Conservation (phyloP, 2,113 vertebrate species). For the Archocentrus centrarchus region DNA sequence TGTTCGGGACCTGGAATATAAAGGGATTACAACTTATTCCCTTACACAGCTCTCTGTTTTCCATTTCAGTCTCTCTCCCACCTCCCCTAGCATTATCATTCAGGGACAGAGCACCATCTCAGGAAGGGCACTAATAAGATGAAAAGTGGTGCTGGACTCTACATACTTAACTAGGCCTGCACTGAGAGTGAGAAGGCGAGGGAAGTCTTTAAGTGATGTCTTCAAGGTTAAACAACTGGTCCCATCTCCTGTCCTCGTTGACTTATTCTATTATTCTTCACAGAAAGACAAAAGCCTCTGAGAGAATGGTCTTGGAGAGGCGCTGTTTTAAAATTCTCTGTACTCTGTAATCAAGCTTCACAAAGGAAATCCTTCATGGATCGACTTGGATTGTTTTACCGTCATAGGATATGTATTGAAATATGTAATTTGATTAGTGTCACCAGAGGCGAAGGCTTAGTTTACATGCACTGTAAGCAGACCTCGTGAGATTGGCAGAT, state of each 20-base stretch:
- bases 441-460: conserved; percentile 40
- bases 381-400: conserved; percentile 27
- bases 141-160: conserved; percentile 72
- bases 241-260: conserved; percentile 58
- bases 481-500: conserved; percentile 43
- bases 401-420: conserved; percentile 61
- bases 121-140: conserved; percentile 76
- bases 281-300: conserved; percentile 45
- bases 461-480: conserved; percentile 43
- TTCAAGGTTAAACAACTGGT: conserved; percentile 79
- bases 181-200: conserved; percentile 52
- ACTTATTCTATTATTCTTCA: conserved; percentile 70
- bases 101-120: conserved; percentile 54
- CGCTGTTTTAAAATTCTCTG: conserved; percentile 57
- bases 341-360: conserved; percentile 67
- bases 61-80: conserved; percentile 31
- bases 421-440: conserved; percentile 69
- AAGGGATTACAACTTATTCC: conserved; percentile 51
- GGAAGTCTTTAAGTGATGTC: conserved; percentile 63
- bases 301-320: conserved; percentile 34
- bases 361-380: conserved; percentile 58
- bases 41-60: conserved; percentile 39
- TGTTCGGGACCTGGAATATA: conserved; percentile 19
- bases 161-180: conserved; percentile 62
- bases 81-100: conserved; percentile 69